phyloP scores from a whole-genome alignment of 2,888 invertebrate genomes.

The Plagodis pulveraria region DNA sequence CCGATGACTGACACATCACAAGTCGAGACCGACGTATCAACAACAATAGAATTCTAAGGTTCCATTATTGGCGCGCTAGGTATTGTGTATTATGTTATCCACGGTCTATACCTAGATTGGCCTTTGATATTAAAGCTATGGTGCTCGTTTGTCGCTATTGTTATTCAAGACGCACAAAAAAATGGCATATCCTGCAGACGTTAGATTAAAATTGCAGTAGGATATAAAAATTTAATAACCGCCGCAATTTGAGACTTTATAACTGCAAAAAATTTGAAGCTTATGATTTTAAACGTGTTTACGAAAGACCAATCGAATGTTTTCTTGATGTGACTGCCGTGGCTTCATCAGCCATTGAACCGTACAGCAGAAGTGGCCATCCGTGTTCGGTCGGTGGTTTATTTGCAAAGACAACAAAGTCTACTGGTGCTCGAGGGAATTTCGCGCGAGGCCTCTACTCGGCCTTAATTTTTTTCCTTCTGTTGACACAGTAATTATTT shows the following conservation, averaged over 20 bases:
- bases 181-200: slow-evolving; percentile 49
- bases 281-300: slow-evolving; percentile 46
- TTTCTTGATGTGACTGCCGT: slow-evolving; percentile 55
- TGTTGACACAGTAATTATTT: slow-evolving; percentile 66
- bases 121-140: slow-evolving; percentile 57
- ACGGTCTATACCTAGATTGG: slow-evolving; percentile 61
- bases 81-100: slow-evolving; percentile 58
- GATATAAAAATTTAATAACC: slow-evolving; percentile 49
- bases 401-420: slow-evolving; percentile 73
- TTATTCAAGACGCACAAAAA: slow-evolving; percentile 51
- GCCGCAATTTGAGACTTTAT: slow-evolving; percentile 46
- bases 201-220: slow-evolving; percentile 54
- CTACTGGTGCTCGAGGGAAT: slow-evolving; percentile 72
- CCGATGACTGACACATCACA: slow-evolving; percentile 66
- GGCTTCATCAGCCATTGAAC: slow-evolving; percentile 65
- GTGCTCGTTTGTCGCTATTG: slow-evolving; percentile 69
- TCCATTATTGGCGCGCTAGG: slow-evolving; percentile 60
- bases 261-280: slow-evolving; percentile 46
- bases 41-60: slow-evolving; percentile 61
- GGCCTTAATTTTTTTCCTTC: slow-evolving; percentile 68
- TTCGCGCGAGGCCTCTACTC: slow-evolving; percentile 69
- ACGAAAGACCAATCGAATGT: slow-evolving; percentile 43
- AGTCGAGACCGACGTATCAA: slow-evolving; percentile 49
- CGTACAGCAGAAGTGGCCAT: slow-evolving; percentile 69
- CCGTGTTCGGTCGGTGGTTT: slow-evolving; percentile 67